These are phyloP conservation scores for Agriopis marginaria DNA, from an alignment of 2,888 invertebrate genomes.

Conservation along the genomic window DNA sequence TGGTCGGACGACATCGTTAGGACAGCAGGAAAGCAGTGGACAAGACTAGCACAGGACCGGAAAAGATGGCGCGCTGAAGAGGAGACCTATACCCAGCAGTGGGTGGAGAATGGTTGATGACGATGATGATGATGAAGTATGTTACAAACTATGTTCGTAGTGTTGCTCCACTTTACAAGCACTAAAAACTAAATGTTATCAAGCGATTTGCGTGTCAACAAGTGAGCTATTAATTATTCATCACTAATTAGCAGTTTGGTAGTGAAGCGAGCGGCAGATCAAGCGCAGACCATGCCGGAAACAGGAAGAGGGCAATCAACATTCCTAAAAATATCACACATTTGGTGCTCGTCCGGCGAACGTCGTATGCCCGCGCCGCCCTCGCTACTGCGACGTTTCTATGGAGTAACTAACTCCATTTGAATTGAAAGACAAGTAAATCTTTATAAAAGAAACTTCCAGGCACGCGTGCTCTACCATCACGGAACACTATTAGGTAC, in stretches of 20 bases:
- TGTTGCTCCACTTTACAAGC: slow-evolving; percentile 14
- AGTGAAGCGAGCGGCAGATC: slow-evolving; percentile 66
- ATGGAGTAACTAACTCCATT: neutral
- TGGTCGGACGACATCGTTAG: too few species aligned
- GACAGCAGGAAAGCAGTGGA: too few species aligned
- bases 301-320: slow-evolving; percentile 85
- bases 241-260: slow-evolving; percentile 79
- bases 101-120: too few species aligned
- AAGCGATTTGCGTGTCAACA: slow-evolving; percentile 66
- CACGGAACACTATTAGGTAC: too few species aligned
- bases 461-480: too few species aligned
- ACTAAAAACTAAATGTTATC: slow-evolving; percentile 54
- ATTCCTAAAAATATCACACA: slow-evolving; percentile 86
- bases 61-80: too few species aligned
- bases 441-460: neutral
- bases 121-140: too few species aligned
- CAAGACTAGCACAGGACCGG: too few species aligned
- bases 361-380: slow-evolving; percentile 42
- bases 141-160: neutral
- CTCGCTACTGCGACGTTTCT: neutral
- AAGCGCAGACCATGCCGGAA: slow-evolving; percentile 76
- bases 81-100: too few species aligned
- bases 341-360: slow-evolving; percentile 83
- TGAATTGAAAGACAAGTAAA: neutral
- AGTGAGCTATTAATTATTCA: slow-evolving; percentile 75